Conservation (phyloP, 2,113 vertebrate species). For the Oophaga pumilio region DNA sequence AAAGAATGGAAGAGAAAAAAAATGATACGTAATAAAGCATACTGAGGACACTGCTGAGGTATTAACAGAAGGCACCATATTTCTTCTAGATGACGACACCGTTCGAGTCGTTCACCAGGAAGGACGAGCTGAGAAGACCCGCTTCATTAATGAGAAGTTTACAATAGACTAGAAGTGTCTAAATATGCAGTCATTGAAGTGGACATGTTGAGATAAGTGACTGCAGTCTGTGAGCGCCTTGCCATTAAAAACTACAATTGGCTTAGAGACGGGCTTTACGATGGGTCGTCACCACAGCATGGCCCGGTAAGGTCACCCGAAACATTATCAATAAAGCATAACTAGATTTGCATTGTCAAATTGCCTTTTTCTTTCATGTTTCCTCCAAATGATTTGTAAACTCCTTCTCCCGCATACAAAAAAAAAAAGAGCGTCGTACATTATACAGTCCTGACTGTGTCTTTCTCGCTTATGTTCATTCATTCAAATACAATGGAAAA, state of each 20-base stretch:
- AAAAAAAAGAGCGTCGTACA: constrained; percentile 1
- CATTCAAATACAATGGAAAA: constrained; percentile 52
- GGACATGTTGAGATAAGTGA: neutral
- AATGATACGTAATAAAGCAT: constrained; percentile 39
- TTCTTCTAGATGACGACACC: constrained; percentile 1
- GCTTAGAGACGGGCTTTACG: constrained; percentile 12
- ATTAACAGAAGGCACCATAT: constrained; percentile 19
- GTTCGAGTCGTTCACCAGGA: neutral
- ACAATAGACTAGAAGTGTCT: constrained; percentile 3
- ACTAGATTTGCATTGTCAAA: constrained; percentile 53
- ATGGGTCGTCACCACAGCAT: neutral
- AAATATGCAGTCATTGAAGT: constrained; percentile 8
- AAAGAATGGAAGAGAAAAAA: constrained; percentile 6
- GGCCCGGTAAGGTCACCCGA: constrained; percentile 32
- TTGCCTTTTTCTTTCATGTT: constrained; percentile 49
- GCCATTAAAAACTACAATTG: constrained; percentile 18
- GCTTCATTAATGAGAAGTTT: constrained; percentile 21
- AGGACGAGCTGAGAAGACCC: neutral
- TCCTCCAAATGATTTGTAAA: constrained; percentile 34
- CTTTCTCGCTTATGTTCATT: constrained; percentile 46
- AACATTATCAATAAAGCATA: constrained; percentile 42
- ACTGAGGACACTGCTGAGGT: neutral
- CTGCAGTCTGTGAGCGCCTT: neutral
- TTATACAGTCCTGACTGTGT: constrained; percentile 33
- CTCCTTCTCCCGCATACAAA: constrained; percentile 40